These are phyloP conservation scores for Urocynchramus pylzowi DNA, from an alignment of 2,113 vertebrate species.

Conservation along the genomic window DNA sequence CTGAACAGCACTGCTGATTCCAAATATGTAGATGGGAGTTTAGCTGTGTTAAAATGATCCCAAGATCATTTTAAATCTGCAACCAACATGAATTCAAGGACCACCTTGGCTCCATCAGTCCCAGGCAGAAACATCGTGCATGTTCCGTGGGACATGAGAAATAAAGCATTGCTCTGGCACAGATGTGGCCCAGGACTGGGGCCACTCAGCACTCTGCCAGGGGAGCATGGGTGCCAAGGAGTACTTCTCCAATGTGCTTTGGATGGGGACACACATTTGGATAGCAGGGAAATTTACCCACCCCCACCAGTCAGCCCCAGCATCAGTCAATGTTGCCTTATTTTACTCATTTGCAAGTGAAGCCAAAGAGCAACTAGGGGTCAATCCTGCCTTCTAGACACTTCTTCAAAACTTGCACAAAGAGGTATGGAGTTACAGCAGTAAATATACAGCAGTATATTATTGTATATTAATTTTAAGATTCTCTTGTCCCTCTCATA, in stretches of 20 bases:
- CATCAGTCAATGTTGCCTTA: background rate
- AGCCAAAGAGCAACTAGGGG: background rate
- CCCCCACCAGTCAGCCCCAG: background rate
- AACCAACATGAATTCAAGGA: background rate
- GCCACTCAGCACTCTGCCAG: background rate
- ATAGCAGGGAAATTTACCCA: background rate
- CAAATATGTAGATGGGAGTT: background rate
- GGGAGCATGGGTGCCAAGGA: fast-evolving
- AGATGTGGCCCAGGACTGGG: background rate
- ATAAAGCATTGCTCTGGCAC: background rate
- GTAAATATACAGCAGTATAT: background rate
- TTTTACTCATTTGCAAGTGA: background rate
- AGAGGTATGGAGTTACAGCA: background rate
- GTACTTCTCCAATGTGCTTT: background rate
- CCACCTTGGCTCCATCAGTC: background rate
- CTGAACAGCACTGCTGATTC: fast-evolving
- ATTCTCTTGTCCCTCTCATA: background rate
- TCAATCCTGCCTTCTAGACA: background rate
- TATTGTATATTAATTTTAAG: background rate
- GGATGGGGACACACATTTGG: background rate
- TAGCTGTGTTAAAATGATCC: background rate
- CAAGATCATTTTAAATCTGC: background rate
- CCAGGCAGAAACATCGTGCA: fast-evolving
- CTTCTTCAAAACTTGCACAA: background rate
- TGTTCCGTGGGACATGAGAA: background rate